phyloP scores from a whole-genome alignment of 2,797 vertebrate genomes.

The Neosalanx taihuensis region DNA sequence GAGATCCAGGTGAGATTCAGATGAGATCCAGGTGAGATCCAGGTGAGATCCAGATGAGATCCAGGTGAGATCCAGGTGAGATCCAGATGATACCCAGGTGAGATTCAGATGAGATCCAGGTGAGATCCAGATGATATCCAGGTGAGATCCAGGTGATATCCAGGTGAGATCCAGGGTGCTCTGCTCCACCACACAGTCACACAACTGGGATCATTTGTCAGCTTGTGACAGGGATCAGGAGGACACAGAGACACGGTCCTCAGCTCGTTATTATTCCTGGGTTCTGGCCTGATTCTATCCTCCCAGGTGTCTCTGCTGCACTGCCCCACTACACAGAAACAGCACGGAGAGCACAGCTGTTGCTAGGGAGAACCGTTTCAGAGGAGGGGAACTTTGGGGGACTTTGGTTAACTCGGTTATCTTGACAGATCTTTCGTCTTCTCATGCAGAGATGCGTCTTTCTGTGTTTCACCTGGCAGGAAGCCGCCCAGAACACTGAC shows the following conservation, averaged over 20 bases:
- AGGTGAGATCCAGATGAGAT: background rate
- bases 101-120: slow-evolving; percentile 16
- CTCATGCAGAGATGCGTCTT: background rate
- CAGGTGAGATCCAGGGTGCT: background rate
- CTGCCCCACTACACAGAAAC: background rate
- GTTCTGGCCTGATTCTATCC: background rate
- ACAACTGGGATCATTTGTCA: slow-evolving; percentile 6
- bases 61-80: slow-evolving; percentile 20
- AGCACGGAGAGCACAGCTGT: background rate
- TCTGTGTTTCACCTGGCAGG: background rate
- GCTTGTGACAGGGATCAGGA: slow-evolving; percentile 25
- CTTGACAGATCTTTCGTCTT: background rate
- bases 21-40: slow-evolving; percentile 25
- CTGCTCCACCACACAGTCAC: background rate
- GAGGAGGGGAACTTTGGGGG: background rate
- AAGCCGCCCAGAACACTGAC: background rate
- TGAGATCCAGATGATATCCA: slow-evolving; percentile 23
- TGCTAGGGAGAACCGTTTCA: slow-evolving; percentile 2
- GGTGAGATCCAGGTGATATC: slow-evolving; percentile 25
- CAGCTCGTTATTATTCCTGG: slow-evolving; percentile 29
- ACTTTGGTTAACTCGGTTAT: background rate
- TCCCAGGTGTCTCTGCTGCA: background rate
- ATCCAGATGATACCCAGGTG: slow-evolving; percentile 21
- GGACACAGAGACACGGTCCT: slow-evolving; percentile 25
- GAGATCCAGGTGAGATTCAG: too few relatives aligned